Conservation (phyloP, 2,797 vertebrate genomes). For the Philypnodon macrostomus region DNA sequence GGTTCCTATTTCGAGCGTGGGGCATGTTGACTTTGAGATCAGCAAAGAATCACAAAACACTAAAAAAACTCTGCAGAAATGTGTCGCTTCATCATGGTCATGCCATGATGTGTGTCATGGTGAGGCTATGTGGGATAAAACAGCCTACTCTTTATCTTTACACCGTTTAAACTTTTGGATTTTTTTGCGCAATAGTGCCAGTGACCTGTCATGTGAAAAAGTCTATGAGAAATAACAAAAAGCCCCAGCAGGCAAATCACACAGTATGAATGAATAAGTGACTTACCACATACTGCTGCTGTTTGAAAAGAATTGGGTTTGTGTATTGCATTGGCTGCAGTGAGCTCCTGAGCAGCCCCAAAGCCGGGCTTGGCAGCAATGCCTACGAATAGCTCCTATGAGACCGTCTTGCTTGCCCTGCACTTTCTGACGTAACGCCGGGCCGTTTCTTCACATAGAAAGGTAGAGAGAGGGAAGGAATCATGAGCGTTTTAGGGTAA, state of each 20-base stretch:
- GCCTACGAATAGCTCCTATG: slow-evolving; percentile 76
- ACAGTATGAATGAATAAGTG: slow-evolving; percentile 52
- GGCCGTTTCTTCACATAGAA: slow-evolving; percentile 70
- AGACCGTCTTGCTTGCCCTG: slow-evolving; percentile 77
- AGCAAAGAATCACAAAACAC: slow-evolving; percentile 59
- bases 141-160: slow-evolving; percentile 43
- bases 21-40: slow-evolving; percentile 77
- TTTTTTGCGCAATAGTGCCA: slow-evolving; percentile 68
- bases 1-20: slow-evolving; percentile 82
- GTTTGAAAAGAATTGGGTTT: slow-evolving; percentile 59
- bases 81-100: slow-evolving; percentile 66
- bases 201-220: slow-evolving; percentile 72
- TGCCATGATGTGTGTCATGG: slow-evolving; percentile 55
- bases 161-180: slow-evolving; percentile 45
- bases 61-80: slow-evolving; percentile 59
- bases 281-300: slow-evolving; percentile 75
- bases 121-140: slow-evolving; percentile 45
- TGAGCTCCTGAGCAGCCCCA: slow-evolving; percentile 66
- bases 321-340: slow-evolving; percentile 68
- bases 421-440: slow-evolving; percentile 81
- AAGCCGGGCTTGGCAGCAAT: slow-evolving; percentile 73
- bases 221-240: slow-evolving; percentile 48
- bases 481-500: slow-evolving; percentile 42
- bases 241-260: slow-evolving; percentile 41
- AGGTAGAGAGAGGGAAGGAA: slow-evolving; percentile 59